These are phyloP conservation scores for Ascidia mentula DNA, from an alignment of 23 tunicate genomes.

Conservation along the genomic window DNA sequence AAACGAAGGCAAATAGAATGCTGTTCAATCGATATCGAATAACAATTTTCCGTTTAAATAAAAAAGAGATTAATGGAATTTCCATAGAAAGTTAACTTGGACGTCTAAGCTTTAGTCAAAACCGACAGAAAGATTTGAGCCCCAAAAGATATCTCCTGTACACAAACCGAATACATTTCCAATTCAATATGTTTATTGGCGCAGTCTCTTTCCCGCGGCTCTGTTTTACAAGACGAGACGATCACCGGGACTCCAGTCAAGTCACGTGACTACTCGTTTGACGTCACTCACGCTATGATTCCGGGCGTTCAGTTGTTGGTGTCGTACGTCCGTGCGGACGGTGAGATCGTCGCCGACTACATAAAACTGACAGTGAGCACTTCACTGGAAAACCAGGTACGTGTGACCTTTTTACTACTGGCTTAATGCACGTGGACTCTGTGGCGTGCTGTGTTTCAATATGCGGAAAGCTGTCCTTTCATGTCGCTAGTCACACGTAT, in stretches of 20 bases:
- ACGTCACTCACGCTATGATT: slow-evolving; percentile 49
- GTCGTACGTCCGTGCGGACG: slow-evolving; percentile 62
- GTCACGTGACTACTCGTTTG: slow-evolving; percentile 37
- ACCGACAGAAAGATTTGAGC: no score
- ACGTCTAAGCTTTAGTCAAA: no score
- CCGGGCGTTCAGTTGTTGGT: slow-evolving; percentile 55
- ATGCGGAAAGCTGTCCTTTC: neutral
- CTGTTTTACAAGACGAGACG: slow-evolving; percentile 10
- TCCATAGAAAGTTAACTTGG: no score
- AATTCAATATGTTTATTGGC: neutral
- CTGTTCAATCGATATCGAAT: no score
- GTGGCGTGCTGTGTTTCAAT: neutral
- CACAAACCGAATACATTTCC: neutral
- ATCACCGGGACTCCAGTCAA: slow-evolving; percentile 13
- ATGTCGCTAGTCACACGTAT: neutral
- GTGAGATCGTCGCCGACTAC: slow-evolving; percentile 85
- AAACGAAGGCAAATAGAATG: no score
- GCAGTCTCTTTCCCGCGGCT: slow-evolving; percentile 56
- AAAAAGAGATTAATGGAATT: no score
- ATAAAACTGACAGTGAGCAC: slow-evolving; percentile 48
- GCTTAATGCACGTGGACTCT: neutral
- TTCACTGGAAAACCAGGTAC: slow-evolving; percentile 67
- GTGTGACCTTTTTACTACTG: neutral
- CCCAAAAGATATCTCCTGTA: no score
- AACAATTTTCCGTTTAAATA: no score